Conservation (phyloP, 2,113 vertebrate species). For the Procavia capensis region DNA sequence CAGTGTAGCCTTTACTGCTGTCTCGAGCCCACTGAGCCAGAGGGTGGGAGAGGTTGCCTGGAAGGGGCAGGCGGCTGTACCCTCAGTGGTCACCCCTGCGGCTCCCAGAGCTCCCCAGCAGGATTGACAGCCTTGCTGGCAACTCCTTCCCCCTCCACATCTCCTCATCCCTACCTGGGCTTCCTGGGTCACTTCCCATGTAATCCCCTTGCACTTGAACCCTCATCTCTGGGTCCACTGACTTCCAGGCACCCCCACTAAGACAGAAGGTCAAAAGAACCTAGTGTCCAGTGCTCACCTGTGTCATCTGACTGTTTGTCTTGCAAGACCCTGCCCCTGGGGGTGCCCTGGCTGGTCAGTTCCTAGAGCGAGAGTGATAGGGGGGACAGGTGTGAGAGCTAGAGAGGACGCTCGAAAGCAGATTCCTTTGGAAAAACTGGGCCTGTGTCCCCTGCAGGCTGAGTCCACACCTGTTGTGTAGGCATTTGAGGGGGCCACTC, state of each 20-base stretch:
- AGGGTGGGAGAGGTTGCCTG: background rate
- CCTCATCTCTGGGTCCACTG: background rate
- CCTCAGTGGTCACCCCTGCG: background rate
- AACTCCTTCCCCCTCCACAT: background rate
- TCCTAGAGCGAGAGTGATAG: background rate
- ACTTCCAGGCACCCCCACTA: background rate
- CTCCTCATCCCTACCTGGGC: background rate
- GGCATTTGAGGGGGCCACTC: background rate
- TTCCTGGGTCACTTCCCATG: background rate
- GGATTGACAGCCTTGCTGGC: background rate
- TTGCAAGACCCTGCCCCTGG: too few relatives aligned
- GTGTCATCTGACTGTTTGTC: too few relatives aligned
- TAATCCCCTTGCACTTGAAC: background rate
- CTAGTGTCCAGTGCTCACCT: background rate
- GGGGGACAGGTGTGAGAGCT: background rate
- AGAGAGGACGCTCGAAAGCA: background rate
- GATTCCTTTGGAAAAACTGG: background rate
- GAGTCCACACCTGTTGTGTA: background rate
- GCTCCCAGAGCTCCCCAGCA: background rate
- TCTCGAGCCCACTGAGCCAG: background rate
- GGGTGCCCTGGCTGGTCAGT: too few relatives aligned
- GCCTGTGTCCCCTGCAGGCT: rapidly evolving
- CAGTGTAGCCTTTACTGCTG: background rate
- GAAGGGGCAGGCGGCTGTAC: background rate
- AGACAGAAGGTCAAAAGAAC: rapidly evolving